Percentiles rank a stretch among this genome's conserved stretches.
Conservation (phyloP, 2,888 invertebrate species). For the Microplitis manilae region DNA sequence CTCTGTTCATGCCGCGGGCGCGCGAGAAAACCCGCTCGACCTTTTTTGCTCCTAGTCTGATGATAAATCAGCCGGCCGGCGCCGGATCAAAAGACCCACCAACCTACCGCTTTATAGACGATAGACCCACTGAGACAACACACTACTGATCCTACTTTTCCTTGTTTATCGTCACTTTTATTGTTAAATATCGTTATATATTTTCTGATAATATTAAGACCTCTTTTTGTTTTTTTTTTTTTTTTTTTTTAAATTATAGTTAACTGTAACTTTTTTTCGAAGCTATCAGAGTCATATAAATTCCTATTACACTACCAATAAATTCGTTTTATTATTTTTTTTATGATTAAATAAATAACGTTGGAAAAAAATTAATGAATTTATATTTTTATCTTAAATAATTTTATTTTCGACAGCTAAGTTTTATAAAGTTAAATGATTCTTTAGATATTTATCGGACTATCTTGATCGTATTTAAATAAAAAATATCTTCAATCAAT, state of each 20-base stretch:
- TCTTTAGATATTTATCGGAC: background rate
- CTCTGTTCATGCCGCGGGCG: conserved; percentile 50
- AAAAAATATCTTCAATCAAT: background rate
- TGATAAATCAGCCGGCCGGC: conserved; percentile 53
- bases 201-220: too few species aligned
- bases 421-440: background rate
- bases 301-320: too few species aligned
- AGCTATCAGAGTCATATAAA: too few species aligned
- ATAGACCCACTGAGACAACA: conserved; percentile 25
- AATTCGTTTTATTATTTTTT: too few species aligned
- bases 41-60: conserved; percentile 51
- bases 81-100: conserved; percentile 42
- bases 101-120: conserved; percentile 29
- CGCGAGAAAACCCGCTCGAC: conserved; percentile 46
- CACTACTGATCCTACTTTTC: conserved; percentile 35
- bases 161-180: background rate
- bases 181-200: too few species aligned
- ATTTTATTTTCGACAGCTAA: too few species aligned
- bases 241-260: too few species aligned
- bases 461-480: background rate
- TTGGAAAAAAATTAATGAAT: too few species aligned
- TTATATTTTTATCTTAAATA: too few species aligned
- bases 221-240: too few species aligned
- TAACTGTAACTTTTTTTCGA: too few species aligned
- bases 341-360: too few species aligned